Evolutionary conservation across 2,113 vertebrate species (phyloP).

Genomic region (Plectropomus leopardus): DNA sequence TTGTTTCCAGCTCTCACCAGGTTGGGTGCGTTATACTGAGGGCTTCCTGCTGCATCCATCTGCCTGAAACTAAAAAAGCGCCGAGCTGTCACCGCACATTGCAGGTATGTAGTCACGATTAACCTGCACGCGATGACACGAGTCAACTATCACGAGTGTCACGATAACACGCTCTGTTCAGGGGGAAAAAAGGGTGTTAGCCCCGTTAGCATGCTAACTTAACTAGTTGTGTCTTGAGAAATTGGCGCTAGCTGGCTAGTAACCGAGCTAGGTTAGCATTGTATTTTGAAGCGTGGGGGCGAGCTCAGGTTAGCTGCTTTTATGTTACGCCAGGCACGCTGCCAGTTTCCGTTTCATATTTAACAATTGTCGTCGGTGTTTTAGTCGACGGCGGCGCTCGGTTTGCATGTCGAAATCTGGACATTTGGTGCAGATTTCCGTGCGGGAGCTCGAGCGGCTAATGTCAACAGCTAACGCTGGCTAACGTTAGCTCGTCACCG

Average conservation of each 20-base stretch:
- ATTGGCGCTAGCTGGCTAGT: constrained; percentile 56
- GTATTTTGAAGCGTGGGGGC: constrained; percentile 13
- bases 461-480: constrained; percentile 72
- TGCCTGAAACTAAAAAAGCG: constrained; percentile 30
- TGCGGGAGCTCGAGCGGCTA: constrained; percentile 44
- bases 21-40: constrained; percentile 60
- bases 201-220: constrained; percentile 71
- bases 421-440: constrained; percentile 38
- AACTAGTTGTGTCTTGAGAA: constrained; percentile 45
- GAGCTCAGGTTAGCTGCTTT: constrained; percentile 22
- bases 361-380: accelerated
- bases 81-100: constrained; percentile 55
- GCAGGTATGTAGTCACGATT: constrained; percentile 57
- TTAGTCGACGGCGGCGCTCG: accelerated
- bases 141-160: neutral
- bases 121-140: neutral
- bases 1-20: constrained; percentile 68
- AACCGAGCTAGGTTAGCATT: constrained; percentile 60
- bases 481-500: constrained; percentile 44
- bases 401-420: neutral
- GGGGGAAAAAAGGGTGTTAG: constrained; percentile 47
- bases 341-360: constrained; percentile 7
- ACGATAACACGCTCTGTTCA: neutral
- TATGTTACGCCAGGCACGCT: neutral
- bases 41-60: constrained; percentile 77